phyloP scores from a whole-genome alignment of 2,113 vertebrate species.

The Aegithalos caudatus region DNA sequence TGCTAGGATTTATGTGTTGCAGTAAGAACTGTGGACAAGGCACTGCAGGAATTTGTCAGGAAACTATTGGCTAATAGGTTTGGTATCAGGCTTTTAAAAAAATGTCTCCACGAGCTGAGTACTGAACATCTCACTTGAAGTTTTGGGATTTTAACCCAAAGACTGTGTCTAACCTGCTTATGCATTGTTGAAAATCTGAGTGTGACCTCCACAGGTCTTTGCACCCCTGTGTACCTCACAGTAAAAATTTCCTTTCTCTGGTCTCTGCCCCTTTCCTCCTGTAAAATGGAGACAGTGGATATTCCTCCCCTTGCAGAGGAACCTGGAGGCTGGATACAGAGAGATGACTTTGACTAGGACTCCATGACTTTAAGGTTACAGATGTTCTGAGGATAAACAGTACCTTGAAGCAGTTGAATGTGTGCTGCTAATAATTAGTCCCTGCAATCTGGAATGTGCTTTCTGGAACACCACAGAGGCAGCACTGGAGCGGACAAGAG shows the following conservation, averaged over 20 bases:
- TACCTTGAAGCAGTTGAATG: not conserved
- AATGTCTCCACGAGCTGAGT: not conserved
- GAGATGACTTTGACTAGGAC: not conserved
- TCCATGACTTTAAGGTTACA: not conserved
- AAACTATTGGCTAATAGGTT: not conserved
- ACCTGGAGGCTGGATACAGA: not conserved
- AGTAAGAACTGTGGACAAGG: not conserved
- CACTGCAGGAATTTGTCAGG: not conserved
- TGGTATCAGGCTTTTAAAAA: not conserved
- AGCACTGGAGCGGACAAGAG: not conserved
- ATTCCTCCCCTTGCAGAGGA: not conserved
- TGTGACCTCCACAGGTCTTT: not conserved
- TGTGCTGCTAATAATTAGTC: not conserved
- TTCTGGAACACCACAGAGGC: rapidly evolving
- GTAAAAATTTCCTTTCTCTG: not conserved
- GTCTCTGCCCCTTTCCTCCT: not conserved
- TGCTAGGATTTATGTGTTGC: not conserved
- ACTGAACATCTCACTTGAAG: not conserved
- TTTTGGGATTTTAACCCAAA: not conserved
- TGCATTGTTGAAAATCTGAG: not conserved
- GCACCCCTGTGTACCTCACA: not conserved
- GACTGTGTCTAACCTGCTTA: not conserved
- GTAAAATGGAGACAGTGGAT: not conserved
- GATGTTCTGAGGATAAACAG: not conserved
- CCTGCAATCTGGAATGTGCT: not conserved